Evolutionary conservation across 2,113 vertebrate genomes (phyloP), one percentile per base, ranked within the genome.

Genomic region (Electrona antarctica): DNA sequence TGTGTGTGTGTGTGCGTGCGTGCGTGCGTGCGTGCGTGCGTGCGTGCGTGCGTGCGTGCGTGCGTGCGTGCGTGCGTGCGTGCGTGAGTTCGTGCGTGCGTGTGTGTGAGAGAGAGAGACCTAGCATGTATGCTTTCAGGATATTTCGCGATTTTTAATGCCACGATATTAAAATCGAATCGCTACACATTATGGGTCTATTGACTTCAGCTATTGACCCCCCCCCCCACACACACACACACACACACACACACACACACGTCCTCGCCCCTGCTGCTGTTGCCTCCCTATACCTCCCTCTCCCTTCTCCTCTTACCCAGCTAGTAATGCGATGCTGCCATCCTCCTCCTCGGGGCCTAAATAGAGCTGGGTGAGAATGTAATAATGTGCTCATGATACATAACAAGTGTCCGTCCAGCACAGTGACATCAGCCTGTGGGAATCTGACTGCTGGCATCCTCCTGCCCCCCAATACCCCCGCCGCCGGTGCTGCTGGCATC

Each of bases 341-440:
- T 85, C 82, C 87, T 74, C 78, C 89, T 89, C 87, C 83, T 80
- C 56, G 64, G 84, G 67, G 91, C 86, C 89, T 91, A 93, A 93
- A 94, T 93, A 93, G 92, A 92, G 74, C 80, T 74, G 74, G 81
- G 88, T 85, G 88, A 92, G 90, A 92, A 92, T 93, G 92, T 92
- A 91, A 93, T 92, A 93, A 91, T 91, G 85, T 92, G 91, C 90
- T 90, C 89, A 90, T 90, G 91, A 92, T 92, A 93, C 89, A 92
- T 90, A 87, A 90, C 92, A 92, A 92, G 92, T 92, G 86, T 92
- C 88, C 86, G 88, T 89, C 89, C 87, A 83, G 88, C 80, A 81
- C 70, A 71, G 87, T 93, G 92, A 93, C 88, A 92, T 93, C 91
- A 94, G 78, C 76, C 74, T 71, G 14, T 69, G 88, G 84, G 90